Evolutionary conservation across 2,797 vertebrate genomes (phyloP), one percentile per base, ranked within the genome.

Genomic region (Peromyscus melanophrys): DNA sequence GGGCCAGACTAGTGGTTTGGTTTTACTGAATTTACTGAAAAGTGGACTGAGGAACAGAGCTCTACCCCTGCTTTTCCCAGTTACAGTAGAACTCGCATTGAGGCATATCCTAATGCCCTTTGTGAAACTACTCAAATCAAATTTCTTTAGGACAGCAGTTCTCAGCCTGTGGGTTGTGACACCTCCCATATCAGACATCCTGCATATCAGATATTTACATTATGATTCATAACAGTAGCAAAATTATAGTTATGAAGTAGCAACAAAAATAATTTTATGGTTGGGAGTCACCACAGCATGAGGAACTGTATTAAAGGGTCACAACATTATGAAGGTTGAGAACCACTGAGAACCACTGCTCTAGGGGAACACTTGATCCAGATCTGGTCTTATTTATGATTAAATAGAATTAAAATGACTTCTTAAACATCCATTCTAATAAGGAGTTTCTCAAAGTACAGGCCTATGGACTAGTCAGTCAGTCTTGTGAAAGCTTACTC

Each of bases 401-500:
- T 92, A 96, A 73, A 92, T 6, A 93, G 71, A 94, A 94, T 63
- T 37, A 57, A 96, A 97, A 93, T 25, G 23, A 75, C 67, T 81
- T 95, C 19, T 21, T 94, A 81, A 94, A 94, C 71, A 92, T 77
- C 88, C 67, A 95, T 90, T 67, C 61, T 97, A 96, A 94, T 82
- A 37, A 77, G 59, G 29, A 95, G 3, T 21, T 11, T n/a, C 92
- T 89, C 86, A 94, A 97, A 90, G 40, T 82, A 73, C 7, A 90
- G 34, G 59, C 73, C 77, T 80, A 37, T 49, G 85, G 13, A 92
- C 52, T 23, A 34, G n/a, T 46, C 46, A 93, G 65, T 93, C 46
- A 92, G 63, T 93, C 63, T 84, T 94, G 31, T 37, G 7, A 92
- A 95, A 75, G 57, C 76, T 25, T 89, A 55, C 43, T 80, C n/a